These are phyloP conservation scores for Drosophila merina DNA, from an alignment of 2,888 invertebrate species.

Conservation along the genomic window DNA sequence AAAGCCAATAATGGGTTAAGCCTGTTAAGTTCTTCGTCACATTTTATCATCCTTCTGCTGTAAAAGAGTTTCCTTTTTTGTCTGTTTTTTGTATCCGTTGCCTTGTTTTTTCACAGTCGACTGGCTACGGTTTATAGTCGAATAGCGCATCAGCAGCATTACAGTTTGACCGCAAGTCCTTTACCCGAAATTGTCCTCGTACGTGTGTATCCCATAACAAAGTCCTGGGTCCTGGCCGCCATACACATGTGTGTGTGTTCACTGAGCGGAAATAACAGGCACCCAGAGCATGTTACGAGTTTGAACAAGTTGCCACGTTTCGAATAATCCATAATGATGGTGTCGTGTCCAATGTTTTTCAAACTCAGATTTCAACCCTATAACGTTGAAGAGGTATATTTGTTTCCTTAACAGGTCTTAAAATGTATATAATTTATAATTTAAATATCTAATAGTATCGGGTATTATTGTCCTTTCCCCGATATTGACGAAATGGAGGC, in stretches of 20 bases:
- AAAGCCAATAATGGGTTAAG: background rate
- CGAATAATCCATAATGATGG: slow-evolving; percentile 39
- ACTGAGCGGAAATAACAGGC: slow-evolving; percentile 56
- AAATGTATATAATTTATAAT: background rate
- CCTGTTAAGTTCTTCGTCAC: too few relatives aligned
- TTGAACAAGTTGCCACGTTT: slow-evolving; percentile 43
- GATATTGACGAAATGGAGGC: slow-evolving; percentile 21
- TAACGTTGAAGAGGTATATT: background rate
- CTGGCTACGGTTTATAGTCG: slow-evolving; percentile 56
- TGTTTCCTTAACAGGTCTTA: background rate
- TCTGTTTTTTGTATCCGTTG: slow-evolving; percentile 1
- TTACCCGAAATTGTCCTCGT: slow-evolving; percentile 52
- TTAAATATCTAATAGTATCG: background rate
- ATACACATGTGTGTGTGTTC: slow-evolving; percentile 39
- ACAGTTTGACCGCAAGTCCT: slow-evolving; percentile 60
- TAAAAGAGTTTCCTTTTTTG: slow-evolving; percentile 2
- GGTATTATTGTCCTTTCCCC: slow-evolving; percentile 14
- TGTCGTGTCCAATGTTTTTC: slow-evolving; percentile 8
- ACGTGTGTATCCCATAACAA: slow-evolving; percentile 9
- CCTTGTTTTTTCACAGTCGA: slow-evolving; percentile 63
- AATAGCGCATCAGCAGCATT: slow-evolving; percentile 51
- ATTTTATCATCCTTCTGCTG: background rate
- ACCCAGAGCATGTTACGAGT: slow-evolving; percentile 25
- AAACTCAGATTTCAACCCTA: background rate
- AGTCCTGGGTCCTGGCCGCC: slow-evolving; percentile 1